Conservation (phyloP, 2,888 invertebrate species). For the Mimachlamys varia region DNA sequence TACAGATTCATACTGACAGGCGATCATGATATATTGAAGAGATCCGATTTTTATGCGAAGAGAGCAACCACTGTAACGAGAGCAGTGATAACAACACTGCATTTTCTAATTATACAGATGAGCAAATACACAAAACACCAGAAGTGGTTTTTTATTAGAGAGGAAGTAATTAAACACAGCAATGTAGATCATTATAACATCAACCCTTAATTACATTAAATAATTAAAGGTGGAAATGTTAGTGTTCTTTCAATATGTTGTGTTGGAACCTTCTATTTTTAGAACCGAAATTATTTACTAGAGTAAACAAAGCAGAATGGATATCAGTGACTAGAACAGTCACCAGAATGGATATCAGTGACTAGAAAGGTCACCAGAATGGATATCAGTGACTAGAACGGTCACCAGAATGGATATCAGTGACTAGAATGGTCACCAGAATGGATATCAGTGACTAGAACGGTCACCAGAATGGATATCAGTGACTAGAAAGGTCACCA, state of each 20-base stretch:
- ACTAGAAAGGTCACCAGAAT: not conserved
- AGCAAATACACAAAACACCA: not conserved
- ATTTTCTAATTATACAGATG: not conserved
- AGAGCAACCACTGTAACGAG: not conserved
- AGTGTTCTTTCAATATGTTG: not conserved
- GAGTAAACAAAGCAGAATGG: not conserved
- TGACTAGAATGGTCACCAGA: not conserved
- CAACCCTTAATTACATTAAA: not conserved
- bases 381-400: too few species aligned
- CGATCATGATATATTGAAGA: not conserved
- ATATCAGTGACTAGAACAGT: too few species aligned
- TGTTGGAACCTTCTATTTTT: not conserved
- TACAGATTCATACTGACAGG: not conserved
- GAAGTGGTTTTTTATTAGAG: not conserved
- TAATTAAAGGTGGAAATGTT: not conserved
- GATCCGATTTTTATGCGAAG: not conserved
- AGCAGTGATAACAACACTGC: not conserved
- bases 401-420: not conserved
- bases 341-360: too few species aligned
- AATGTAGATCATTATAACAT: not conserved
- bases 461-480: not conserved
- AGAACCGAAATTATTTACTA: too few species aligned
- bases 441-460: too few species aligned
- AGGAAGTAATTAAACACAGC: not conserved
- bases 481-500: not conserved